phyloP scores from a whole-genome alignment of 2,888 invertebrate genomes.

The Limenitis arthemis region DNA sequence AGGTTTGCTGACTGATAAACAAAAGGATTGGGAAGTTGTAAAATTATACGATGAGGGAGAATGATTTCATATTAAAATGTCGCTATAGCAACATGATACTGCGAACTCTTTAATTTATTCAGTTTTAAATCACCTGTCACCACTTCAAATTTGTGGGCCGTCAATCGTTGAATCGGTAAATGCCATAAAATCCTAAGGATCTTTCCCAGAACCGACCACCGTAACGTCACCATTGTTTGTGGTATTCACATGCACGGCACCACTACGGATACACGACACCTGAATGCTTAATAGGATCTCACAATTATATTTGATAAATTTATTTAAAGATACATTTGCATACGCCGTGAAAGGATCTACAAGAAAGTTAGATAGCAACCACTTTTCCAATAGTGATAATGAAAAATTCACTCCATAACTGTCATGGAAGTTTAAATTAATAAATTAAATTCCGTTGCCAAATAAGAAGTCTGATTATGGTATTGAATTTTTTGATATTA shows the following conservation, averaged over 20 bases:
- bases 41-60: too few relatives aligned
- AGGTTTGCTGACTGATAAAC: too few relatives aligned
- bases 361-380: slow-evolving; percentile 41
- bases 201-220: slow-evolving; percentile 69
- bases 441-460: not conserved
- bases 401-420: not conserved
- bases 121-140: slow-evolving; percentile 27
- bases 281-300: slow-evolving; percentile 67
- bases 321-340: slow-evolving; percentile 63
- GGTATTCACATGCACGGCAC: slow-evolving; percentile 56
- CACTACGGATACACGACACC: slow-evolving; percentile 62
- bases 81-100: not conserved
- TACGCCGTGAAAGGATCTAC: slow-evolving; percentile 56
- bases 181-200: slow-evolving; percentile 56
- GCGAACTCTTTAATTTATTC: slow-evolving; percentile 10
- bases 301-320: slow-evolving; percentile 71
- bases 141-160: slow-evolving; percentile 39
- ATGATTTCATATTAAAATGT: not conserved
- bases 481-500: not conserved
- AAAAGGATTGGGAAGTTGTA: too few relatives aligned
- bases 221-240: slow-evolving; percentile 63
- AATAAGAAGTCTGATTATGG: not conserved
- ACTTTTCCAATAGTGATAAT: slow-evolving; percentile 15
- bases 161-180: slow-evolving; percentile 56
- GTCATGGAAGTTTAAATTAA: slow-evolving; percentile 1